A percentile compares a stretch with the other conserved stretches of the same genome.
phyloP scores from a whole-genome alignment of 1,140 invertebrate genomes.

The Lerema accius region DNA sequence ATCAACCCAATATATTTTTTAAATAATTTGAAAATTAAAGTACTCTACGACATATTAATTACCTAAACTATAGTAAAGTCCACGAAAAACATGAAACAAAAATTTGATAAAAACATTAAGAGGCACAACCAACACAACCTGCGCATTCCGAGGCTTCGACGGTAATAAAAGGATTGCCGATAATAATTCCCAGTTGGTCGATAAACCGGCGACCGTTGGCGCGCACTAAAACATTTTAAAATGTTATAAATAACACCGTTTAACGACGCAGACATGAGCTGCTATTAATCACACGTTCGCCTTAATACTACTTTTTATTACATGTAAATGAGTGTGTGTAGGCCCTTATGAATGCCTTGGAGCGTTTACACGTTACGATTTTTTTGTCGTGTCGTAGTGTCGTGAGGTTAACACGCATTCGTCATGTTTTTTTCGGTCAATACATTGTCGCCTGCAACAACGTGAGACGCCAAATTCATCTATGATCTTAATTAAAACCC shows the following conservation, averaged over 20 bases:
- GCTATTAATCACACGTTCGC: constrained; percentile 65
- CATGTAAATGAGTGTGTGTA: constrained; percentile 59
- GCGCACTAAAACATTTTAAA: constrained; percentile 76
- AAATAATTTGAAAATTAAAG: too few relatives aligned
- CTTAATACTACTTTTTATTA: constrained; percentile 59
- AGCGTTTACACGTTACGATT: constrained; percentile 6
- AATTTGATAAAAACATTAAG: constrained; percentile 15
- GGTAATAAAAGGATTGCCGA: constrained; percentile 28
- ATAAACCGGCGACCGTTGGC: constrained; percentile 37
- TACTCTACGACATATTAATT: too few relatives aligned
- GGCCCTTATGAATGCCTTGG: constrained; percentile 31
- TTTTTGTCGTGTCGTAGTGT: background rate
- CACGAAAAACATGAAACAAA: background rate
- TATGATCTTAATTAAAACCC: too few relatives aligned
- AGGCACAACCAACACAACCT: background rate
- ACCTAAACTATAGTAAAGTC: background rate
- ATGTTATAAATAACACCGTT: constrained; percentile 72
- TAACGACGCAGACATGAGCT: constrained; percentile 56
- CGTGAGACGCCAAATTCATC: too few relatives aligned
- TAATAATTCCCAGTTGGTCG: constrained; percentile 26
- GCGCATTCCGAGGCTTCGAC: constrained; percentile 18
- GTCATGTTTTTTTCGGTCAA: too few relatives aligned
- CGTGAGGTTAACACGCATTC: too few relatives aligned
- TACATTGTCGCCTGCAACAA: too few relatives aligned
- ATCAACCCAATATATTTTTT: too few relatives aligned